These are phyloP conservation scores for Ferrisia virgata DNA, from an alignment of 2,888 invertebrate species.

Conservation along the genomic window DNA sequence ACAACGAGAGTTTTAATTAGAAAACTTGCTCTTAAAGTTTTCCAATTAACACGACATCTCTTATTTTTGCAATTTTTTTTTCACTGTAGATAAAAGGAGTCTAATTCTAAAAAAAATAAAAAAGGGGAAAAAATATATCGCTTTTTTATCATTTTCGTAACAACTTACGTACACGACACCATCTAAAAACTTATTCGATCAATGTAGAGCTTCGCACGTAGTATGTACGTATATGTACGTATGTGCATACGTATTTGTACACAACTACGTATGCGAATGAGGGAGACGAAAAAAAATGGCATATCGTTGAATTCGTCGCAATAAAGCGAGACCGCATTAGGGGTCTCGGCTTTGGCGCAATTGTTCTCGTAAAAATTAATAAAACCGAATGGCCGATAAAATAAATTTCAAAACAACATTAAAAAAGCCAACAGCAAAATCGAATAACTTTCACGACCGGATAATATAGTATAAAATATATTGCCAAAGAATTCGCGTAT, in stretches of 20 bases:
- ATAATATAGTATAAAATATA: constrained; percentile 14
- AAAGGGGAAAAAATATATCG: neutral
- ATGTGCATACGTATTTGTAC: no score
- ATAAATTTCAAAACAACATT: neutral
- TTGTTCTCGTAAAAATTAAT: neutral
- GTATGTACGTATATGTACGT: no score
- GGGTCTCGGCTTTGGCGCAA: neutral
- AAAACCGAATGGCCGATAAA: neutral
- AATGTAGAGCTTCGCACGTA: no score
- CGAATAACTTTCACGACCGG: constrained; percentile 21
- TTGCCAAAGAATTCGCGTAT: neutral
- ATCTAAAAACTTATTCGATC: neutral
- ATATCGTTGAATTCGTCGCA: neutral
- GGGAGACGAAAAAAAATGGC: neutral
- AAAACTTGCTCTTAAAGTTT: neutral
- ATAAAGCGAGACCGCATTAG: neutral
- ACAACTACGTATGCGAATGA: no score
- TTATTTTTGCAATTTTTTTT: neutral
- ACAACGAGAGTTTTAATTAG: neutral
- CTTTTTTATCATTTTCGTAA: neutral
- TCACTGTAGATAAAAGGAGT: neutral
- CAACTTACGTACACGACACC: neutral
- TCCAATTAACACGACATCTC: constrained; percentile 7
- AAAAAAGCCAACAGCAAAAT: neutral
- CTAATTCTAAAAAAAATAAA: neutral